A percentile compares a stretch with the other conserved stretches of the same genome.
Evolutionary conservation across 1,140 invertebrate species (phyloP).

Genomic region (Drosophila mayri): DNA sequence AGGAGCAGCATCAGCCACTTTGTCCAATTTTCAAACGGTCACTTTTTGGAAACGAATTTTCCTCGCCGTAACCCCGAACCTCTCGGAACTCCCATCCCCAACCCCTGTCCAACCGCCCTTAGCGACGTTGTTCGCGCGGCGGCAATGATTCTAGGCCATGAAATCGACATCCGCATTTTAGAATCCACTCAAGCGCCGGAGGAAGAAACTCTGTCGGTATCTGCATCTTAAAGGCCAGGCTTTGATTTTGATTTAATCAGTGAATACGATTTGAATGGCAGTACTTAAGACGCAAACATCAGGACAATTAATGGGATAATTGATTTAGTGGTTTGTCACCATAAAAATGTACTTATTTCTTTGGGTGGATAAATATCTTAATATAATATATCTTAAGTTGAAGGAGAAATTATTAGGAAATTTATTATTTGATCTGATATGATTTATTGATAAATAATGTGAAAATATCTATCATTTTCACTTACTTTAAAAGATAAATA

Average conservation of each 20-base stretch:
- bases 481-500: neutral
- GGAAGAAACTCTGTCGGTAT: slow-evolving; percentile 28
- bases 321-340: slow-evolving; percentile 13
- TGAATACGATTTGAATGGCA: slow-evolving; percentile 6
- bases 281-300: neutral
- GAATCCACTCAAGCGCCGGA: slow-evolving; percentile 68
- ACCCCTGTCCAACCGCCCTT: slow-evolving; percentile 24
- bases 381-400: neutral
- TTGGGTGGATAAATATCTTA: no score
- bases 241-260: slow-evolving; percentile 42
- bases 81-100: neutral
- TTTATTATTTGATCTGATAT: neutral
- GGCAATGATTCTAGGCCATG: slow-evolving; percentile 77
- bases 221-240: slow-evolving; percentile 35
- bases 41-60: slow-evolving; percentile 80
- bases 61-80: slow-evolving; percentile 36
- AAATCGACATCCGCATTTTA: slow-evolving; percentile 80
- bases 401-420: no score
- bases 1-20: slow-evolving; percentile 73
- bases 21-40: slow-evolving; percentile 83
- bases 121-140: slow-evolving; percentile 61
- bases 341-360: neutral
- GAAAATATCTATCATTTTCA: neutral
- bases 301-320: slow-evolving; percentile 8
- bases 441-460: neutral